Percentiles rank a stretch among this genome's conserved stretches.
phyloP scores from a whole-genome alignment of 2,888 invertebrate species.

The Agrochola macilenta region DNA sequence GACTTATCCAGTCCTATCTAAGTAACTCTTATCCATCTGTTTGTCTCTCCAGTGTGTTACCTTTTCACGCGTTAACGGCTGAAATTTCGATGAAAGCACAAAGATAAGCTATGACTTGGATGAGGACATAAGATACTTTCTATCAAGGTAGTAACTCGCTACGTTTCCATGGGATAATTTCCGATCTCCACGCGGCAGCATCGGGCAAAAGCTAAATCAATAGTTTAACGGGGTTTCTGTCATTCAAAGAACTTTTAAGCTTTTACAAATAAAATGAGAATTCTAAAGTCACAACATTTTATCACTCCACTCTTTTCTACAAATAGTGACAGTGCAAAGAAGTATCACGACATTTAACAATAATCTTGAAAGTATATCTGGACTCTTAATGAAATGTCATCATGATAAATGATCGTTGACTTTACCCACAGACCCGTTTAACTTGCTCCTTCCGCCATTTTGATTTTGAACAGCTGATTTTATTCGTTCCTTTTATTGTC shows the following conservation, averaged over 20 bases:
- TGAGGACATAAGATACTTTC: too few species aligned
- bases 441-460: slow-evolving; percentile 17
- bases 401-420: slow-evolving; percentile 32
- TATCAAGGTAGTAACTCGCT: too few species aligned
- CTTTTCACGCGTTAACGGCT: too few species aligned
- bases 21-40: too few species aligned
- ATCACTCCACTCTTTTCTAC: background rate
- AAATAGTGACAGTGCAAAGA: background rate
- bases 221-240: background rate
- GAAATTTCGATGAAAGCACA: too few species aligned
- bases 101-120: too few species aligned
- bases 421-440: background rate
- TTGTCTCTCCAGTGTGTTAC: too few species aligned
- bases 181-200: too few species aligned
- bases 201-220: too few species aligned
- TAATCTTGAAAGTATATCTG: slow-evolving; percentile 18
- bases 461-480: slow-evolving; percentile 28
- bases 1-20: too few species aligned
- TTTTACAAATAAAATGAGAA: background rate
- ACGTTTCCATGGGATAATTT: too few species aligned
- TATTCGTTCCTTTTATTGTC: background rate
- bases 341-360: slow-evolving; percentile 14
- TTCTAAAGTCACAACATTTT: background rate
- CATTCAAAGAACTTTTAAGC: background rate
- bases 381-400: slow-evolving; percentile 34